Base-by-base conservation (phyloP, 2,888 invertebrate genomes). In the Heteropelma amictum region DNA sequence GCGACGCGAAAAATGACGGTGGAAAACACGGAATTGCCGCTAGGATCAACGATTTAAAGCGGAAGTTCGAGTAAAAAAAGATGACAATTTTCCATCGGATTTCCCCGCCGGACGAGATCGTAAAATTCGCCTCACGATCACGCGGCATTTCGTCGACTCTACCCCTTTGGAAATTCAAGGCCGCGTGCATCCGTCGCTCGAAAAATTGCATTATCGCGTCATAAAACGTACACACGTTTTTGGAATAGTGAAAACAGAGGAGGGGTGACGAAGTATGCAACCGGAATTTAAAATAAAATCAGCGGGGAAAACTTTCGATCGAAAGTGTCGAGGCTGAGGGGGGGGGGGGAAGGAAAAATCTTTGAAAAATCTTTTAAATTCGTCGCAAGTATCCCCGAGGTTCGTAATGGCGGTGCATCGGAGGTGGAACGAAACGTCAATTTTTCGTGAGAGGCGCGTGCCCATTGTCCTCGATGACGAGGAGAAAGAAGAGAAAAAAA, bases 401-500 rank as follows among this genome's bases (percentile, higher is more conserved):
- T 8, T 33, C 10, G 12, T 14, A 45, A n/a, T n/a, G n/a, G n/a
- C n/a, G n/a, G n/a, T n/a, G n/a, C n/a, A n/a, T n/a, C 35, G 64
- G 26, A 63, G 68, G 63, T 58, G 35, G 58, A 28, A 61, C 65
- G 75, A 72, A 72, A 72, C 56, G 72, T 72, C 61, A 75, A 75
- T 75, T 72, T 72, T 68, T 60, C 68, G 71, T 63, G 38, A 45
- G 49, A 67, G 45, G 69, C 45, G 21, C 70, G 53, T 76, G 63
- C 51, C 69, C 69, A 68, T 77, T 65, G 53, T 75, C 40, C 58
- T n/a, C 38, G 47, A 33, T 58, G 64, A 72, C 26, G 56, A 69
- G 65, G 58, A n/a, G n/a, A n/a, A n/a, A n/a, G n/a, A n/a, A 68
- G 42, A 38, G 42, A 40, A 38, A 60, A 68, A 69, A 64, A 67